Conservation (phyloP, 2,797 vertebrate species). For the Cynopterus sphinx region DNA sequence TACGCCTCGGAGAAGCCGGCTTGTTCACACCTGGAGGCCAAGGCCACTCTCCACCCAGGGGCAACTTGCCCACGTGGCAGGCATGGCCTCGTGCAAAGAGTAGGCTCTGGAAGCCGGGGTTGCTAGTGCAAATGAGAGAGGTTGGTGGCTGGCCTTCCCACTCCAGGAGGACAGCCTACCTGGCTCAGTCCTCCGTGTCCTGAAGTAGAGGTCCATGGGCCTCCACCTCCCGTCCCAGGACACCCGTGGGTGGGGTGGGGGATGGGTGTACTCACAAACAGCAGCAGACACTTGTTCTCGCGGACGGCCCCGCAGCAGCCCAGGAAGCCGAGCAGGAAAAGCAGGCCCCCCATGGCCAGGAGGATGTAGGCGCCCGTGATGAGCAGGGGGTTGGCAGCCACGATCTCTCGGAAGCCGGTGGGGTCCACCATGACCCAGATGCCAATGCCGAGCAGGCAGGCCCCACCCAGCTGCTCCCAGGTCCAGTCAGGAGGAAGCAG, state of each 20-base stretch:
- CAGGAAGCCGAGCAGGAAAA: slow-evolving; percentile 96
- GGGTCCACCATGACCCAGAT: slow-evolving; percentile 97
- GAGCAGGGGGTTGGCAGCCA: slow-evolving; percentile 94
- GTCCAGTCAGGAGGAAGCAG: not conserved
- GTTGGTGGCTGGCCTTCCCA: fast-evolving
- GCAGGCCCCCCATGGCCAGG: slow-evolving; percentile 95
- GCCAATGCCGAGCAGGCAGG: slow-evolving; percentile 94
- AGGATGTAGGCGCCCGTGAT: slow-evolving; percentile 95
- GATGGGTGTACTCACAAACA: slow-evolving; percentile 90
- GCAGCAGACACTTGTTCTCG: slow-evolving; percentile 96
- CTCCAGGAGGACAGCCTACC: not conserved
- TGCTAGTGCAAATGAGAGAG: not conserved
- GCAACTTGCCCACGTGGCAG: not conserved
- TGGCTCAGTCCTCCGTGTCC: not conserved
- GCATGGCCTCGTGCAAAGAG: fast-evolving
- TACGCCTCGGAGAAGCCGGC: not conserved
- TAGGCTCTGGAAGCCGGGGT: not conserved
- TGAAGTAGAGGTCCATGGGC: fast-evolving
- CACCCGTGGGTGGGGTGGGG: not conserved
- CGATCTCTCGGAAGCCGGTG: slow-evolving; percentile 95
- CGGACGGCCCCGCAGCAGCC: slow-evolving; percentile 96
- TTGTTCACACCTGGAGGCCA: not conserved
- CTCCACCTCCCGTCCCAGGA: fast-evolving
- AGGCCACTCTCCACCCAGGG: not conserved
- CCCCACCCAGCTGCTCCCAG: slow-evolving; percentile 91